These are phyloP conservation scores for Aspidapion aeneum DNA, from an alignment of 2,888 invertebrate genomes.

Conservation along the genomic window DNA sequence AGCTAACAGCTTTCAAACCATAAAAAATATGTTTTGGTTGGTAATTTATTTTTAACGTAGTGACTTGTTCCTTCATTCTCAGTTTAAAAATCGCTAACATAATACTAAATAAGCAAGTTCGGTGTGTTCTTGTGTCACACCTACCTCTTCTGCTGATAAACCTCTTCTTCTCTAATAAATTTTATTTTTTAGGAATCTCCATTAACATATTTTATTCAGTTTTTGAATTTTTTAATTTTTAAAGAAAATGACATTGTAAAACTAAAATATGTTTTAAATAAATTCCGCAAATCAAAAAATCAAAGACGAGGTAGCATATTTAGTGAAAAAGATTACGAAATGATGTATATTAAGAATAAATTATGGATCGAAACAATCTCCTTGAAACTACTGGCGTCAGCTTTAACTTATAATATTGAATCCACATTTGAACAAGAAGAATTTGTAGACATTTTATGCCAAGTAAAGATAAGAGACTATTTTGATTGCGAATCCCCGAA, in stretches of 20 bases:
- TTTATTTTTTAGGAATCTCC: constrained; percentile 62
- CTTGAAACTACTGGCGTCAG: constrained; percentile 57
- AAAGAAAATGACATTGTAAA: constrained; percentile 38
- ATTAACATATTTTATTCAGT: constrained; percentile 46
- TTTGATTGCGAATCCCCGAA: constrained; percentile 48
- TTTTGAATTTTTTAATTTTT: constrained; percentile 39
- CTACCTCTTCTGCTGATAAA: no score
- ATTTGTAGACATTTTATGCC: constrained; percentile 57
- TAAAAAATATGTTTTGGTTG: no score
- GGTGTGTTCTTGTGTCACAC: no score
- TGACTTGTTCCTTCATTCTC: no score
- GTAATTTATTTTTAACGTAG: no score
- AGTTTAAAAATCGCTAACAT: no score
- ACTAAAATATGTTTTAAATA: constrained; percentile 38
- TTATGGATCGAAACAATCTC: constrained; percentile 56
- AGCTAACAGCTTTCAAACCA: no score
- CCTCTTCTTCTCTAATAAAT: no score
- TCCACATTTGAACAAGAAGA: constrained; percentile 62
- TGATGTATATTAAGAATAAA: constrained; percentile 51
- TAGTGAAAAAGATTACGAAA: constrained; percentile 45
- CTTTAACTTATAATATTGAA: constrained; percentile 58
- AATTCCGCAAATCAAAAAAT: constrained; percentile 42
- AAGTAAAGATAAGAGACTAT: constrained; percentile 56
- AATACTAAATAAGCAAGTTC: no score
- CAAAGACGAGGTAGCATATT: constrained; percentile 38